Base-by-base conservation (phyloP, 2,888 invertebrate genomes). In the Choristoneura rosaceana region DNA sequence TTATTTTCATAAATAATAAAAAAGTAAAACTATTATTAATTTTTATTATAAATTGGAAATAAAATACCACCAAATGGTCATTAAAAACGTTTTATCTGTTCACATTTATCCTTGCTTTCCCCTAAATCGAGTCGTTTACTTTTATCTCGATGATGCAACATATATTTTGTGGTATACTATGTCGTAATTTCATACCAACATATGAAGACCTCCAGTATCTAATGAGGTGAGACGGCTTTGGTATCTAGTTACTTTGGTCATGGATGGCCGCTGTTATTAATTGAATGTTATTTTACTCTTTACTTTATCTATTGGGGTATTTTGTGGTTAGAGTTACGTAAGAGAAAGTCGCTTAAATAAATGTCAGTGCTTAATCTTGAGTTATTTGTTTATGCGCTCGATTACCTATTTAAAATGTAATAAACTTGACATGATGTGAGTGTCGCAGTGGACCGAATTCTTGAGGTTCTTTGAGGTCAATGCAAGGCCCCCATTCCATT, bases 281-380 rank as follows among this genome's bases (percentile, higher is more conserved):
- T 71, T 68, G 71, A 47, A 55, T 17, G 67, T 71, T n/a, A 63
- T 68, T 62, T 34, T 64, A 62, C 43, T 67, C 47, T 67, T 63
- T 50, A 60, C 60, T 63, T 63, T 71, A 71, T 71, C 68, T 69
- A 73, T 73, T 59, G 58, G 59, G 33, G 58, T 69, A 59, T 73
- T 71, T 60, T 50, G 69, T 73, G 52, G 65, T 66, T 50, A 70
- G 33, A 4, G 62, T 38, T 62, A 60, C 25, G 68, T 60, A 68
- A 68, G 67, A 71, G 71, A 73, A 71, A 71, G 71, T 58, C 64
- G 65, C 34, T 67, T 62, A 4, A 38, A 71, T 71, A 55, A 66
- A 63, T 70, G 70, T 63, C 67, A 58, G 47, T 50, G 62, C 62
- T 71, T 55, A 62, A 71, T 71, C 66, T 71, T 43, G 17, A 62